Percentiles rank a stretch among this genome's conserved stretches.
Conservation (phyloP, 2,797 vertebrate species). For the Gallirallus australis region DNA sequence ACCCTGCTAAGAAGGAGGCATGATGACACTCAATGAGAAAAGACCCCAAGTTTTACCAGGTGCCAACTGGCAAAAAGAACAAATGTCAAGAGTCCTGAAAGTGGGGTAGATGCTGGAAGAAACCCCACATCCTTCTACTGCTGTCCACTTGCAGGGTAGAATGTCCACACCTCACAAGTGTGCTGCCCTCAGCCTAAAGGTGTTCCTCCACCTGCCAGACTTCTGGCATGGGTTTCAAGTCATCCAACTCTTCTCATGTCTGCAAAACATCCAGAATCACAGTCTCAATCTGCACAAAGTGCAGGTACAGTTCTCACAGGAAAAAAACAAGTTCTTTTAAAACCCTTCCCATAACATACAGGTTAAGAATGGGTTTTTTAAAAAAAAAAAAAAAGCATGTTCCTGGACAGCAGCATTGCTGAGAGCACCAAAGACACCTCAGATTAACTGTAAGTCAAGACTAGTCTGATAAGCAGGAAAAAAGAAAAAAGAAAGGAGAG, state of each 20-base stretch:
- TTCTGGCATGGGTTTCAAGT: neutral
- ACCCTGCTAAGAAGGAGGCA: neutral
- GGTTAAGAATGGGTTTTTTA: neutral
- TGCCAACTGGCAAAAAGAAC: neutral
- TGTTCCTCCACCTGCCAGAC: neutral
- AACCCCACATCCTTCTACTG: neutral
- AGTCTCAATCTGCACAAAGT: neutral
- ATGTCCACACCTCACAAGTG: rapidly evolving
- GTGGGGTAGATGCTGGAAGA: neutral
- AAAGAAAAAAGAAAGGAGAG: neutral
- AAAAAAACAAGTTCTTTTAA: neutral
- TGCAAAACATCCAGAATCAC: neutral
- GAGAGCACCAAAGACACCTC: neutral
- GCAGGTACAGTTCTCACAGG: neutral
- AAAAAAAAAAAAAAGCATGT: neutral
- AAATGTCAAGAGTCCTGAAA: neutral
- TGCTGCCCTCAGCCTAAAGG: neutral
- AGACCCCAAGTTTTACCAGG: neutral
- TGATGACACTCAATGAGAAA: neutral
- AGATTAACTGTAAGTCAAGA: neutral
- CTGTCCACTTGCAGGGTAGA: neutral
- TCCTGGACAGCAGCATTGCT: neutral
- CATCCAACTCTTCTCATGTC: neutral
- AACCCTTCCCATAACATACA: rapidly evolving
- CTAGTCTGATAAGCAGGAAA: neutral